Conservation (phyloP, 2,797 vertebrate genomes). For the Chrysocyon brachyurus region DNA sequence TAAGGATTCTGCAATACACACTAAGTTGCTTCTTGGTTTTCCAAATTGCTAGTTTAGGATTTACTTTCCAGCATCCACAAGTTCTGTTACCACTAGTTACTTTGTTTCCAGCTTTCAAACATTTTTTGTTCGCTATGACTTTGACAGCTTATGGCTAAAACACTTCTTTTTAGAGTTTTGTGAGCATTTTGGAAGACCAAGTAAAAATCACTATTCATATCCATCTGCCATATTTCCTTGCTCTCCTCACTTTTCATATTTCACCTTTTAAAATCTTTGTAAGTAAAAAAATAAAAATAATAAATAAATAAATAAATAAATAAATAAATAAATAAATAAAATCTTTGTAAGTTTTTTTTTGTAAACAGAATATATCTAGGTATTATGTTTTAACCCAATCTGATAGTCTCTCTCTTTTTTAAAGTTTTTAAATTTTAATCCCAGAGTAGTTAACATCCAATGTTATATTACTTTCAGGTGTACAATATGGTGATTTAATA, state of each 20-base stretch:
- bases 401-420: neutral
- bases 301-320: no score
- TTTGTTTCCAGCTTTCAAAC: neutral
- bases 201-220: neutral
- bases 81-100: neutral
- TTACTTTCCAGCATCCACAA: neutral
- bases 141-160: neutral
- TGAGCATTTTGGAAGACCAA: neutral
- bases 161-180: neutral
- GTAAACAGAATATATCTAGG: neutral
- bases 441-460: neutral
- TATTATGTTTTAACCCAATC: neutral
- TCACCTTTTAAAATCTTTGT: neutral
- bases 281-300: no score
- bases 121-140: neutral
- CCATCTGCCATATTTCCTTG: neutral
- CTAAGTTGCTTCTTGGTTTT: neutral
- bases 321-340: no score
- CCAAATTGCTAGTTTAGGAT: neutral
- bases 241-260: neutral
- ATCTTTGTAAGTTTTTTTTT: neutral
- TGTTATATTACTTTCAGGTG: neutral
- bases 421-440: neutral
- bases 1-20: neutral
- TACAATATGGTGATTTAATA: neutral